Conservation (phyloP, 2,113 vertebrate genomes). For the Chamaea fasciata region DNA sequence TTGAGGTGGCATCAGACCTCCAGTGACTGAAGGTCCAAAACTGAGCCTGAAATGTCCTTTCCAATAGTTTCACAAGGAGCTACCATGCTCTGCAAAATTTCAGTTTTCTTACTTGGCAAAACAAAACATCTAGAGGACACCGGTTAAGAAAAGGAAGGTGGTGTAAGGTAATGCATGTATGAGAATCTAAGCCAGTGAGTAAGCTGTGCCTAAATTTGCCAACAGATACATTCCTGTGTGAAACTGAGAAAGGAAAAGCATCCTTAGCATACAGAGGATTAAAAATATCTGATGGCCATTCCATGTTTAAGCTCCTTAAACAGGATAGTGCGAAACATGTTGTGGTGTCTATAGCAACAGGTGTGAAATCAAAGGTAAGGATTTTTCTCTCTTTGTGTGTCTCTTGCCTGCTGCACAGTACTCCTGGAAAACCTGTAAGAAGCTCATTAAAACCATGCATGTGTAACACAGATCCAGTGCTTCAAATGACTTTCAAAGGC, state of each 20-base stretch:
- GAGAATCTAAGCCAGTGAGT: neutral
- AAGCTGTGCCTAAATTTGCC: neutral
- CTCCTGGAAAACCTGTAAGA: neutral
- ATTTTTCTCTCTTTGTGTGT: neutral
- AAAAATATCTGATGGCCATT: neutral
- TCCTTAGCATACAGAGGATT: neutral
- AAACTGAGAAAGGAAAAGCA: neutral
- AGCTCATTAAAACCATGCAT: constrained; percentile 17
- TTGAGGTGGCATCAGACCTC: neutral
- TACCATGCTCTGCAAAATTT: neutral
- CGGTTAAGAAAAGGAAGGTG: neutral
- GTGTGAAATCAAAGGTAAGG: constrained; percentile 15
- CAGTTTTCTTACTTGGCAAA: neutral
- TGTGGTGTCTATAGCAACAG: neutral
- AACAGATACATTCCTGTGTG: neutral
- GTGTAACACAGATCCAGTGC: neutral
- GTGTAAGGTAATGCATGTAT: rapidly evolving
- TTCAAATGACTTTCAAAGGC: neutral
- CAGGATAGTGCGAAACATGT: neutral
- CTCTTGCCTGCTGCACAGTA: neutral
- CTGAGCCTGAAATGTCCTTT: neutral
- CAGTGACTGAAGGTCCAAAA: neutral
- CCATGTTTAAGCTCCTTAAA: neutral
- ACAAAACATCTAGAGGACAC: neutral
- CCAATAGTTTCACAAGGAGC: neutral